Evolutionary conservation across 2,113 vertebrate genomes (phyloP).

Genomic region (Sinosuthora webbiana): DNA sequence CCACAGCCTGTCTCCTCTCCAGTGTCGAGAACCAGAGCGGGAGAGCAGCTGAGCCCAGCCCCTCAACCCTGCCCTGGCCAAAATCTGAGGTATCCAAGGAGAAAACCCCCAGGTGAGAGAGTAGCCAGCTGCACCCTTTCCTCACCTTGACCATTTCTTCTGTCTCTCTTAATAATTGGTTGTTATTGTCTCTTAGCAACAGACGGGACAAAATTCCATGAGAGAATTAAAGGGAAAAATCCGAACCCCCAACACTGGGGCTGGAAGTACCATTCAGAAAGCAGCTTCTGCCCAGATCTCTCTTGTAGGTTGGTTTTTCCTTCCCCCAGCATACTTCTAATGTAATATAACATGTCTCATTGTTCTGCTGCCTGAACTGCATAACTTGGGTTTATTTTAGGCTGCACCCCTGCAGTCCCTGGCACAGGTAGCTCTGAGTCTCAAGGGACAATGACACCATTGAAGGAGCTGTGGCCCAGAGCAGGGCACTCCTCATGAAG

Average conservation of each 20-base stretch:
- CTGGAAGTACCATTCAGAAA: not conserved
- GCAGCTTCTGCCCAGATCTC: not conserved
- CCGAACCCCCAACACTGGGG: not conserved
- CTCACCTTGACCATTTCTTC: not conserved
- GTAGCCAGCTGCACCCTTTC: not conserved
- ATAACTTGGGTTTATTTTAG: not conserved
- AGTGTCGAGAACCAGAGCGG: fast-evolving
- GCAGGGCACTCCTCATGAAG: not conserved
- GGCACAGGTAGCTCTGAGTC: not conserved
- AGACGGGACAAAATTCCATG: not conserved
- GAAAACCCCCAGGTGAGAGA: not conserved
- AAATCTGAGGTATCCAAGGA: not conserved
- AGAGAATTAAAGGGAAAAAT: not conserved
- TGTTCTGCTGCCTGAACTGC: not conserved
- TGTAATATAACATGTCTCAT: not conserved
- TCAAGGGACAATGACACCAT: not conserved
- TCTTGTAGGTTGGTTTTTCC: not conserved
- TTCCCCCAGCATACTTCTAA: not conserved
- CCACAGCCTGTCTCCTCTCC: not conserved
- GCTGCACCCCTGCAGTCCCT: not conserved
- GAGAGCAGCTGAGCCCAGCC: not conserved
- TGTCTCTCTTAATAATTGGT: not conserved
- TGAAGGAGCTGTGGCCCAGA: not conserved
- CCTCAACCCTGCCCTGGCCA: fast-evolving
- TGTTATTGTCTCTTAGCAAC: not conserved